Base-by-base conservation (phyloP, 1,140 invertebrate genomes). In the Amyelois transitella region DNA sequence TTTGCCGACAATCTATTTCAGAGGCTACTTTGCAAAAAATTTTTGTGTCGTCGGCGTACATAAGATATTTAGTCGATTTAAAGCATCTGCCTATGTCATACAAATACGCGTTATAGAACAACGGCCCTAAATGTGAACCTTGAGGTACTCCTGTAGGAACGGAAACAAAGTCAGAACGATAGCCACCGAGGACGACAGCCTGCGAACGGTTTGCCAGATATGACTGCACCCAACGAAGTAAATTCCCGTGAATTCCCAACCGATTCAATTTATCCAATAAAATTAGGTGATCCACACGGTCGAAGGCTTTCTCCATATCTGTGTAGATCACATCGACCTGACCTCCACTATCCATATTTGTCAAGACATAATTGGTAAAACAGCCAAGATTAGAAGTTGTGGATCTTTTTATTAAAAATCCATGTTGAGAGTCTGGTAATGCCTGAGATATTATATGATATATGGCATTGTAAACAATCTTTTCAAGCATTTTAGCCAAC, bases 151-250 rank as follows among this genome's bases (percentile, higher is more conserved):
- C n/a, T n/a, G n/a, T n/a, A n/a, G n/a, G n/a, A n/a, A n/a, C n/a
- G n/a, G n/a, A n/a, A n/a, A n/a, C n/a, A 22, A 44, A 53, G n/a
- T 53, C 51, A 2, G 51, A 53, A 6, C 21, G 32, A 38, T 44
- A 53, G 0, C 51, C 51, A 53, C 51, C 51, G 5, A 53, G 2
- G 7, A 53, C 51, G 3, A 53, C 51, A 3, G 43, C 43, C 18
- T 53, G 51, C 1, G 51, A 53, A 12, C 51, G 51, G n/a, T 53
- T 45, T 8, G 20, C 4, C 17, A 53, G 43, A 44, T 53, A 53
- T 17, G 38, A 53, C 8, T 22, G 32, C 22, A 38, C 12, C 51
- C 51, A 53, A 44, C n/a, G n/a, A n/a, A n/a, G n/a, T n/a, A n/a
- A n/a, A n/a, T n/a, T n/a, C n/a, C n/a, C n/a, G n/a, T n/a, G 38